Percentiles rank a stretch among this genome's conserved stretches.
Evolutionary conservation across 2,888 invertebrate genomes (phyloP).

Genomic region (Rhabditoides inermis): DNA sequence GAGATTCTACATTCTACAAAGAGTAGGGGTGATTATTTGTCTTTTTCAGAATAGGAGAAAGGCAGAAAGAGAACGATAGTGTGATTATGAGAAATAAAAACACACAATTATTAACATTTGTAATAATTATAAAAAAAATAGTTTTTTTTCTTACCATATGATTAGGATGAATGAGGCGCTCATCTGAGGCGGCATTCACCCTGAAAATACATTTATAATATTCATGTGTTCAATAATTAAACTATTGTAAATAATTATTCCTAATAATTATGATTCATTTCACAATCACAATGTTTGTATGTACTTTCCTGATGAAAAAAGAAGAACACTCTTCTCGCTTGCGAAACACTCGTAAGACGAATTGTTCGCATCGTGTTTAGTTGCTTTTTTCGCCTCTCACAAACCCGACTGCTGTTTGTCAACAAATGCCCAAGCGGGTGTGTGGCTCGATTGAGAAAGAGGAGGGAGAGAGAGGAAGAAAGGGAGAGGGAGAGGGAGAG

Average conservation of each 20-base stretch:
- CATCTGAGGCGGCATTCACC: constrained; percentile 36
- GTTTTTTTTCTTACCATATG: no score
- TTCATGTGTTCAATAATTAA: not conserved
- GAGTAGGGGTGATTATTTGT: no score
- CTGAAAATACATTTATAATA: constrained; percentile 13
- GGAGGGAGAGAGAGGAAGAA: not conserved
- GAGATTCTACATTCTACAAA: no score
- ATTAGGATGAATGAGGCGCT: constrained; percentile 46
- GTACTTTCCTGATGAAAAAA: not conserved
- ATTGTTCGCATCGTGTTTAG: no score
- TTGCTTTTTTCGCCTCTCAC: no score
- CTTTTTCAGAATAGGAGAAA: no score
- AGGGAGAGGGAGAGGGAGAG: constrained; percentile 5
- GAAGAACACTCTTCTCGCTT: not conserved
- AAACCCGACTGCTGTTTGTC: no score
- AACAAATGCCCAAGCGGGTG: not conserved
- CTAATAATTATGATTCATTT: not conserved
- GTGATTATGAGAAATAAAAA: no score
- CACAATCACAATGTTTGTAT: not conserved
- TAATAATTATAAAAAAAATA: no score
- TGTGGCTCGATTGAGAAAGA: not conserved
- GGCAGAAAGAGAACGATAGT: no score
- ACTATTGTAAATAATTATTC: not conserved
- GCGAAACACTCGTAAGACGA: not conserved
- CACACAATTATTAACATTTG: no score